phyloP scores from a whole-genome alignment of 2,113 vertebrate species.

The Misgurnus mizolepis region DNA sequence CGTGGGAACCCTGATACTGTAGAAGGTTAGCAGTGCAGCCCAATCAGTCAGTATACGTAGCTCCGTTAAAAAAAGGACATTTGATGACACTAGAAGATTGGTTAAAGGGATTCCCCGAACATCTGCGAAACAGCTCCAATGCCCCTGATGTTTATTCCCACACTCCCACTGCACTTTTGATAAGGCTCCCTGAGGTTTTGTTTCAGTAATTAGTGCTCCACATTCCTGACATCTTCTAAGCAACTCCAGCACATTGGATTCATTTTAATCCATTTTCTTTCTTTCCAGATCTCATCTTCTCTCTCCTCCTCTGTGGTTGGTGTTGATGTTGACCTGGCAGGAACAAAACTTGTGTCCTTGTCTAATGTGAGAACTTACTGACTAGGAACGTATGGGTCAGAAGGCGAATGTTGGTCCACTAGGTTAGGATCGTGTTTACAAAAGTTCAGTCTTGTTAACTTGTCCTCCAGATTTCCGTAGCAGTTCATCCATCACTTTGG shows the following conservation, averaged over 20 bases:
- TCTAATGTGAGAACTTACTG: not conserved
- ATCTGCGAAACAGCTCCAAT: not conserved
- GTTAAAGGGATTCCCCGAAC: not conserved
- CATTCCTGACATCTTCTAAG: not conserved
- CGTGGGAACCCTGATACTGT: no score
- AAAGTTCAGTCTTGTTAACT: not conserved
- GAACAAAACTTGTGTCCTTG: not conserved
- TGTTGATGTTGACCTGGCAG: not conserved
- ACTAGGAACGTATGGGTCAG: no score
- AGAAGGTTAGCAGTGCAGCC: not conserved
- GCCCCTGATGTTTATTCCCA: not conserved
- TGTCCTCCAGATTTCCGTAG: not conserved
- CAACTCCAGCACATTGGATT: not conserved
- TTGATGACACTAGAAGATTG: not conserved
- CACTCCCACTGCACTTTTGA: not conserved
- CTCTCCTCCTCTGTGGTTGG: not conserved
- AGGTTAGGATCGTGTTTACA: not conserved
- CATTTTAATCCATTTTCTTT: not conserved
- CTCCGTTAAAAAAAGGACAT: not conserved
- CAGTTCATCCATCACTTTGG: slow-evolving; percentile 17
- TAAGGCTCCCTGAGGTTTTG: not conserved
- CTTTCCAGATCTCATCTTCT: not conserved
- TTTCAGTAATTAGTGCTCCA: not conserved
- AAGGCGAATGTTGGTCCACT: not conserved
- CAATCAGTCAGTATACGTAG: not conserved